A percentile compares a stretch with the other conserved stretches of the same genome.
These are phyloP conservation scores for Anguilla japonica DNA, from an alignment of 2,113 vertebrate species.

Conservation along the genomic window DNA sequence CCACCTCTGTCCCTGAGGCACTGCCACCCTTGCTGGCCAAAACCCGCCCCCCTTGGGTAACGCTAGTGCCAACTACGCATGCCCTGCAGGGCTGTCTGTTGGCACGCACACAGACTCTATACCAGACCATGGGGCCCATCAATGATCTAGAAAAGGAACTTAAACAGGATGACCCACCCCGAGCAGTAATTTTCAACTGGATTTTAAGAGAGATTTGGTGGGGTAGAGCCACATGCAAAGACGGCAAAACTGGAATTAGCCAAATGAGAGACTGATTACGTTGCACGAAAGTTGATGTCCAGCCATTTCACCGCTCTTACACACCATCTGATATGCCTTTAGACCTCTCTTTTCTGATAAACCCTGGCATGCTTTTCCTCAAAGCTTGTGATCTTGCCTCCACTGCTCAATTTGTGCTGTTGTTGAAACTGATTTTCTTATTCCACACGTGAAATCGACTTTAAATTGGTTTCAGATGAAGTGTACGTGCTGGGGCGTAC, in stretches of 20 bases:
- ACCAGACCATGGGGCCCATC: too few relatives aligned
- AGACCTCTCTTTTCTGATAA: background rate
- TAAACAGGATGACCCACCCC: too few relatives aligned
- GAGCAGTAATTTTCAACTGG: too few relatives aligned
- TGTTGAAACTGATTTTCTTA: background rate
- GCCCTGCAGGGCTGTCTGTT: too few relatives aligned
- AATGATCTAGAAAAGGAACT: too few relatives aligned
- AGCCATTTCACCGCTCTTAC: background rate
- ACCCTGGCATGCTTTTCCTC: background rate
- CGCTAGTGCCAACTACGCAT: too few relatives aligned
- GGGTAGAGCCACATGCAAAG: too few relatives aligned
- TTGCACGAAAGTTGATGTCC: background rate
- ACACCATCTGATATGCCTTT: background rate
- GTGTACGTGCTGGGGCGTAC: background rate
- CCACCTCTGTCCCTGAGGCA: too few relatives aligned
- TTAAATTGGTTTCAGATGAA: background rate
- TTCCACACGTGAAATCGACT: background rate
- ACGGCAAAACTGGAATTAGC: background rate
- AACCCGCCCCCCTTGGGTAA: too few relatives aligned
- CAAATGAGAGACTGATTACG: background rate
- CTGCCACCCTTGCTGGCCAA: too few relatives aligned
- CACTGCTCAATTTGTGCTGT: background rate
- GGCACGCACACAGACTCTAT: too few relatives aligned
- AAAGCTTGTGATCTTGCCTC: background rate
- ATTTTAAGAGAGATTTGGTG: too few relatives aligned